Base-by-base conservation (phyloP, 2,797 vertebrate genomes). In the Phylloscopus collybita region DNA sequence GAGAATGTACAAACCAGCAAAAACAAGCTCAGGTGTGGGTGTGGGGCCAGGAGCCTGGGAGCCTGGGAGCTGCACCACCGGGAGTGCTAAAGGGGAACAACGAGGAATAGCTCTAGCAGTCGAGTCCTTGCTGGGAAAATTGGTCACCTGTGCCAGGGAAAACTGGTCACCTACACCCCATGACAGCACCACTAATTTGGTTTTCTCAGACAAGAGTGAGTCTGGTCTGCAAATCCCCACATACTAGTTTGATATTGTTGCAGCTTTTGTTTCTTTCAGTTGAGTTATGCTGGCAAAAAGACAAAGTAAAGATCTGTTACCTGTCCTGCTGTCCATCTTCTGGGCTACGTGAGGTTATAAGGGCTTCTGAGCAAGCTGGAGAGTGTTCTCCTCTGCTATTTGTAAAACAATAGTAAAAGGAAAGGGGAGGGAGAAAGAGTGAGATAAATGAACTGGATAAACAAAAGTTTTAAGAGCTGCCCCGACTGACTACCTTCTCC, bases 351-450 rank as follows among this genome's bases (percentile, higher is more conserved):
- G 30, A 79, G 18, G 5, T 57, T 70, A 14, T 51, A 27, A 36
- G 5, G 5, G 11, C 5, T 75, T 57, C 65, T 56, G 60, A 54
- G 26, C 20, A 69, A 73, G 29, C 22, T 73, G 29, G 16, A 76
- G 21, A 38, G 8, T 4, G 16, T 45, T 64, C 74, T 50, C 32
- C 22, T 50, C 32, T 59, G 29, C 5, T 73, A 2, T 25, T 25
- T 30, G 5, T 42, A 73, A 44, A 84, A 20, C 6, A 61, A 30
- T 4, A 40, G 25, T 45, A 50, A 81, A 60, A 56, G 9, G 26
- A 72, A 65, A 27, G 8, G 0, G 1, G 1, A 26, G 2, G 10
- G 4, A 5, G 12, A 14, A 53, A n/a, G 4, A 9, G 3, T 44
- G 34, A 65, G 3, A 21, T 21, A 49, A 79, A 42, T 13, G 1